Evolutionary conservation across 2,113 vertebrate genomes (phyloP).

Genomic region (Thryonomys swinderianus): DNA sequence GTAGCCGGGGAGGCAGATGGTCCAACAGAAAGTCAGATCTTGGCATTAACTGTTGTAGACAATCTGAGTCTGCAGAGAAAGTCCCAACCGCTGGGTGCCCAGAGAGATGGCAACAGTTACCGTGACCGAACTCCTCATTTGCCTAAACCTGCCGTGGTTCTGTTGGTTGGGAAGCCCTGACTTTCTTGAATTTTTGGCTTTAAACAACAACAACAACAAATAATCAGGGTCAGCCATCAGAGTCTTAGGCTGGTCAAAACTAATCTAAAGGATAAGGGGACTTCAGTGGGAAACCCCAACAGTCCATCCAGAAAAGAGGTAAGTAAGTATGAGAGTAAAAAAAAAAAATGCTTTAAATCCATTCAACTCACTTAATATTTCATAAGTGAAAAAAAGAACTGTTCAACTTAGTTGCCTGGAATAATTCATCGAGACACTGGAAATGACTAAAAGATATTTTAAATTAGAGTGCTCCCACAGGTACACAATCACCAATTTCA

Average conservation of each 20-base stretch:
- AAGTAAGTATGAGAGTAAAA: background rate
- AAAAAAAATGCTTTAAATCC: constrained; percentile 11
- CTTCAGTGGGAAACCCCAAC: constrained; percentile 51
- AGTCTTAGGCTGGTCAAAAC: background rate
- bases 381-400: background rate
- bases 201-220: background rate
- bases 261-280: constrained; percentile 62
- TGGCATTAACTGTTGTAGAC: background rate
- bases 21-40: constrained; percentile 6
- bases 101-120: background rate
- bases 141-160: constrained; percentile 28
- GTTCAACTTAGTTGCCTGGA: constrained; percentile 12
- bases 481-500: constrained; percentile 11
- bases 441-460: constrained; percentile 33
- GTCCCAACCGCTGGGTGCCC: background rate
- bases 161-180: constrained; percentile 11
- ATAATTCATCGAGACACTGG: constrained; percentile 47
- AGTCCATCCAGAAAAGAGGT: background rate
- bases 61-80: background rate
- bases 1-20: background rate
- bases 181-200: constrained; percentile 60
- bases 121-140: background rate
- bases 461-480: background rate
- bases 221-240: constrained; percentile 31
- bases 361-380: constrained; percentile 42